A percentile compares a stretch with the other conserved stretches of the same genome.
These are phyloP conservation scores for Numenius arquata DNA, from an alignment of 2,113 vertebrate species.

Conservation along the genomic window DNA sequence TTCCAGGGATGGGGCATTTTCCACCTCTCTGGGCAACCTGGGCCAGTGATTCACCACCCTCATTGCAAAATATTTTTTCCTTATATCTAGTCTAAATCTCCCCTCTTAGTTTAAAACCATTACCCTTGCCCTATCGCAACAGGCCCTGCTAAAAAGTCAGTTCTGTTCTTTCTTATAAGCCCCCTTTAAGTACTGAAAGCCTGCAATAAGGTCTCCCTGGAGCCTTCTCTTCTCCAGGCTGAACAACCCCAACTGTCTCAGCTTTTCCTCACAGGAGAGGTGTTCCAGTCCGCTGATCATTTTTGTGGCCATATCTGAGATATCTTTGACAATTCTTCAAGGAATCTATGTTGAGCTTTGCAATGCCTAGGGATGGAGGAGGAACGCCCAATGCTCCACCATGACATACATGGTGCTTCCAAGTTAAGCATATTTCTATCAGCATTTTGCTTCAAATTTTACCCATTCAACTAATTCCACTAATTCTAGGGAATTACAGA, in stretches of 20 bases:
- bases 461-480: conserved; percentile 59
- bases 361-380: neutral
- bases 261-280: neutral
- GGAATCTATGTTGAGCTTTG: neutral
- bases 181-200: neutral
- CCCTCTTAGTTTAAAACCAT: neutral
- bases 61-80: neutral
- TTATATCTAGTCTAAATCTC: neutral
- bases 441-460: conserved; percentile 39
- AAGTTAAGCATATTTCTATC: neutral
- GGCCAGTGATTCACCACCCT: neutral
- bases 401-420: neutral
- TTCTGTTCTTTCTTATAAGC: neutral
- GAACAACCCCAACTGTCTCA: neutral
- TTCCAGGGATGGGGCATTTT: neutral
- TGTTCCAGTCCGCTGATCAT: neutral
- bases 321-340: neutral
- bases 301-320: neutral
- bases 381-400: neutral
- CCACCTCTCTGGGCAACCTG: neutral
- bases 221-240: neutral
- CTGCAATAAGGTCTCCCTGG: neutral
- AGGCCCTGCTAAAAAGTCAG: neutral
- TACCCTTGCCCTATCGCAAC: neutral
- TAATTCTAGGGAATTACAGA: conserved; percentile 67